Conservation (phyloP, 2,888 invertebrate species). For the Globia sparganii region DNA sequence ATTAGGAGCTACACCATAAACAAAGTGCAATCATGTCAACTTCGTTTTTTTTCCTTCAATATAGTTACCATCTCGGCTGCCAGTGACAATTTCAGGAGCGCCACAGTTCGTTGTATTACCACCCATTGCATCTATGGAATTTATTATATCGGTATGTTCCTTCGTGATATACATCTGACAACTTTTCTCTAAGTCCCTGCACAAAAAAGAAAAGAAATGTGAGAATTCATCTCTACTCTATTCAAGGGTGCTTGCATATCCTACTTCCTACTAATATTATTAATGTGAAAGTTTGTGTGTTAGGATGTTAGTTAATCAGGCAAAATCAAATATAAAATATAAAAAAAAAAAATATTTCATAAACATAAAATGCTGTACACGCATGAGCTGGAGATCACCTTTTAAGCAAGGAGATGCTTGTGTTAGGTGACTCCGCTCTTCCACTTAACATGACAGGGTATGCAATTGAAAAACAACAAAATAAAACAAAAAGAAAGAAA, state of each 20-base stretch:
- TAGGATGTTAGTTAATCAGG: not conserved
- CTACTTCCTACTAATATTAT: not conserved
- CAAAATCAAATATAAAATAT: too few relatives aligned
- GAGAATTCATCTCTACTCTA: not conserved
- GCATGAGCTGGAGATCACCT: too few relatives aligned
- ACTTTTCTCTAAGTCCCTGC: conserved; percentile 95
- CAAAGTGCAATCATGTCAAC: not conserved
- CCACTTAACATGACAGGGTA: too few relatives aligned
- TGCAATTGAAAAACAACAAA: too few relatives aligned
- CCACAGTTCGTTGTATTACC: conserved; percentile 95
- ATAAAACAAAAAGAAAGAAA: too few relatives aligned
- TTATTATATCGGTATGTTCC: conserved; percentile 96
- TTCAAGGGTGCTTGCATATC: not conserved
- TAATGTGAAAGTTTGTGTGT: not conserved
- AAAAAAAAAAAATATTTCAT: too few relatives aligned
- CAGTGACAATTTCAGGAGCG: conserved; percentile 98
- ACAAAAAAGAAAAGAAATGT: conserved; percentile 35
- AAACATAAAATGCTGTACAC: too few relatives aligned
- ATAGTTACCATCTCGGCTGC: conserved; percentile 96
- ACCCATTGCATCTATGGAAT: conserved; percentile 97
- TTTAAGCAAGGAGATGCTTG: too few relatives aligned
- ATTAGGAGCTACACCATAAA: not conserved
- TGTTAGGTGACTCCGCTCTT: too few relatives aligned
- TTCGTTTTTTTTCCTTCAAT: not conserved
- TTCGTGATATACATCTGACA: conserved; percentile 94